Conservation (phyloP, 2,888 invertebrate genomes). For the Mayetiola destructor region DNA sequence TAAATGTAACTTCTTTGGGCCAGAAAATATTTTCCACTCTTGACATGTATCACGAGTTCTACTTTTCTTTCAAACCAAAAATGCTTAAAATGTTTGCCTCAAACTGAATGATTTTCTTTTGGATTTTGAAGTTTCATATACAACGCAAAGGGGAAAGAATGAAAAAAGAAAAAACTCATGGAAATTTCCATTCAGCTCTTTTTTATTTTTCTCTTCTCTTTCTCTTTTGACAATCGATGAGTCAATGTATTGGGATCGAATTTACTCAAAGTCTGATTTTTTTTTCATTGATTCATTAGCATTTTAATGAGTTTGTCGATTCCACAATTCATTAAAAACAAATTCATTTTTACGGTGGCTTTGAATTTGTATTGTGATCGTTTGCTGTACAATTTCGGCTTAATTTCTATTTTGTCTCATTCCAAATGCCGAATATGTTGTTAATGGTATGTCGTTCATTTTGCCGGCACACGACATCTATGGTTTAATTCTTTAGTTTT, state of each 20-base stretch:
- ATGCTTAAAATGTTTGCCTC: conserved; percentile 10
- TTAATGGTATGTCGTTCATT: too few relatives aligned
- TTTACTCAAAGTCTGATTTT: too few relatives aligned
- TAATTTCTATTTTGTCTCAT: too few relatives aligned
- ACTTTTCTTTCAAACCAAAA: background rate
- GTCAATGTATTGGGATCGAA: too few relatives aligned
- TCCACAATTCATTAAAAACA: too few relatives aligned
- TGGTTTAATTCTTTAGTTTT: too few relatives aligned
- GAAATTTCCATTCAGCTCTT: background rate
- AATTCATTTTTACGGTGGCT: too few relatives aligned
- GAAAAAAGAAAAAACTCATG: background rate
- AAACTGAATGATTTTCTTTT: background rate
- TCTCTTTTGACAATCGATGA: background rate
- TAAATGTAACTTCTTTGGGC: background rate
- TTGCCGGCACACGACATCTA: too few relatives aligned
- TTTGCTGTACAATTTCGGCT: too few relatives aligned
- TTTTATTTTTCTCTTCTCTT: background rate
- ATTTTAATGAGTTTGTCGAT: too few relatives aligned
- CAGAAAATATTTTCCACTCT: background rate
- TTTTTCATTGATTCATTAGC: too few relatives aligned
- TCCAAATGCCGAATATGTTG: too few relatives aligned
- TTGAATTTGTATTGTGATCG: background rate
- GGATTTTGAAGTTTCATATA: background rate
- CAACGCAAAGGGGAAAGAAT: background rate
- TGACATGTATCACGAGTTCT: background rate